Base-by-base conservation (phyloP, 2,888 invertebrate genomes). In the Ommatoiulus sabulosus region DNA sequence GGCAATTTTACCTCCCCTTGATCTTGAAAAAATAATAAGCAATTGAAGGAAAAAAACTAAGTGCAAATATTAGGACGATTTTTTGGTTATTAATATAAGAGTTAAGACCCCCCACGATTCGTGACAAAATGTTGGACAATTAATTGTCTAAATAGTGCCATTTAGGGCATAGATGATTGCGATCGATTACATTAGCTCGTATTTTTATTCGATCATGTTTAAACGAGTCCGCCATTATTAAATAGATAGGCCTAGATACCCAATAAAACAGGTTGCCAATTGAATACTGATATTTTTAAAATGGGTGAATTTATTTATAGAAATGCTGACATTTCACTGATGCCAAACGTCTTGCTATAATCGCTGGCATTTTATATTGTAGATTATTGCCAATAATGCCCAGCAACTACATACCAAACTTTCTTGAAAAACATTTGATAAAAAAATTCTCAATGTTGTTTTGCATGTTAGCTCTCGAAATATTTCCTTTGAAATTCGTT, bases 21-120 rank as follows among this genome's bases (percentile, higher is more conserved):
- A 80, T 80, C 80, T 80, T 80, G 80, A 80, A 80, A 80, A 72
- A 72, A 80, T 35, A 80, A 12, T 72, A 80, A 80, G 35, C 20
- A n/a, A n/a, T 20, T 63, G 63, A 24, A 80, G 80, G 80, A 43
- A 80, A 80, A 80, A 80, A 35, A 63, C 35, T 80, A 43, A 80
- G 24, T 20, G 7, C 35, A 80, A 4, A 80, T 24, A 43, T 4
- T 35, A 35, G 35, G 80, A 80, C 5, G 7, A 35, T 80, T 80
- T 57, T 80, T 80, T 80, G 80, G 80, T 80, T 35, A 80, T 80
- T 35, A 80, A 80, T 80, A 80, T 80, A 7, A 12, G 12, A 15
- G 24, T 35, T 24, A 15, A 80, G 80, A 80, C 80, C 80, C 10
- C 80, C 35, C 24, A 80, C 35, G 80, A 80, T 15, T 35, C 15